These are phyloP conservation scores for Agapostemon virescens DNA, from an alignment of 2,888 invertebrate genomes.

Conservation along the genomic window DNA sequence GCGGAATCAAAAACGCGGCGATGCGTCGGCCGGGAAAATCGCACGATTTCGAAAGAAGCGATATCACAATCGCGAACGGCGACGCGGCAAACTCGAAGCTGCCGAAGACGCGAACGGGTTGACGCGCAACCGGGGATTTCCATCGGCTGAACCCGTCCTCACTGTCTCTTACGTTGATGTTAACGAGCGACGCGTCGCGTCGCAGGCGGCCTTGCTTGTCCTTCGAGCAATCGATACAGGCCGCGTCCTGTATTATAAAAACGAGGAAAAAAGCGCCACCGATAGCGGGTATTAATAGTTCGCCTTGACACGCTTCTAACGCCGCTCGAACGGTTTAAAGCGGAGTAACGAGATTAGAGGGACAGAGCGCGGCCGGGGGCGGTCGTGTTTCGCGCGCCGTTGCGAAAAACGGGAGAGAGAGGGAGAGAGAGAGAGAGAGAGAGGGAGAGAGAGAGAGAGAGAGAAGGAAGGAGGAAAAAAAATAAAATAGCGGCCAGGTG, in stretches of 20 bases:
- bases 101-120: neutral
- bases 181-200: neutral
- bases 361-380: slow-evolving; percentile 1
- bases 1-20: too few species aligned
- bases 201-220: slow-evolving; percentile 25
- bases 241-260: slow-evolving; percentile 20
- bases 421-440: neutral
- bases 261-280: slow-evolving; percentile 17
- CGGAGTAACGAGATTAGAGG: slow-evolving; percentile 41
- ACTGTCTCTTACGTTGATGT: neutral
- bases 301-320: slow-evolving; percentile 52
- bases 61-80: too few species aligned
- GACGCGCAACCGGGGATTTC: neutral
- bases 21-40: too few species aligned
- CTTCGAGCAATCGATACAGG: slow-evolving; percentile 35
- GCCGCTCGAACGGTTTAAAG: slow-evolving; percentile 18
- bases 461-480: neutral
- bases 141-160: neutral
- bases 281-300: slow-evolving; percentile 46
- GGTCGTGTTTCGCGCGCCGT: slow-evolving; percentile 24
- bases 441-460: neutral
- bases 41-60: too few species aligned
- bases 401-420: slow-evolving; percentile 8
- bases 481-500: neutral
- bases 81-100: neutral